Conservation (phyloP, 2,888 invertebrate genomes). For the Thelaira solivaga region DNA sequence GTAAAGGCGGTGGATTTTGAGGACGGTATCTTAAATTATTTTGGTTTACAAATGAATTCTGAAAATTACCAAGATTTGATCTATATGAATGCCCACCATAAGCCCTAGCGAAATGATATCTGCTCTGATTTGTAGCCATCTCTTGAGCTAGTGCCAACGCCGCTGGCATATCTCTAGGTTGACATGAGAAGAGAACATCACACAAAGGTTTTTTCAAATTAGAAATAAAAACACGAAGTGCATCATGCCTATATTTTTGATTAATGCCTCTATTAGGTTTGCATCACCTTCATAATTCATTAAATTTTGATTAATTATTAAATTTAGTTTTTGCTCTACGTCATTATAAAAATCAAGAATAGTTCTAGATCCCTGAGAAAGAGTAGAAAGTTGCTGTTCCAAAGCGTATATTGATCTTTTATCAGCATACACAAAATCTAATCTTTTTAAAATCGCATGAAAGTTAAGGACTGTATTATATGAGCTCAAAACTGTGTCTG, state of each 20-base stretch:
- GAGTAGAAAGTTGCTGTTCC: too few relatives aligned
- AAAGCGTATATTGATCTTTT: too few relatives aligned
- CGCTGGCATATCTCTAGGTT: too few relatives aligned
- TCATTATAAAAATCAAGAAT: neutral
- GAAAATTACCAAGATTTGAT: neutral
- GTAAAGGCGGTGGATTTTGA: neutral
- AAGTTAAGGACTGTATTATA: too few relatives aligned
- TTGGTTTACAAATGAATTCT: neutral
- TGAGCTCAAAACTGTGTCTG: constrained; percentile 32
- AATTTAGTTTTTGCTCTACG: neutral
- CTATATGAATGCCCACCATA: neutral
- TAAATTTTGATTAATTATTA: neutral
- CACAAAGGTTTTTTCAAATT: neutral
- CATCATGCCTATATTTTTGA: neutral
- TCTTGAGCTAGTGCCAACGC: neutral
- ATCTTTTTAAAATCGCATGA: constrained; percentile 2
- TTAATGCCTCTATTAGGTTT: neutral
- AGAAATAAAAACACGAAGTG: neutral
- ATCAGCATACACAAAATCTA: constrained; percentile 25
- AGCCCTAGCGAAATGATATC: neutral
- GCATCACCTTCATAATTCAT: neutral
- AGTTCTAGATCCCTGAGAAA: too few relatives aligned
- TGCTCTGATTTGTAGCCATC: neutral
- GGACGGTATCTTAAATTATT: neutral
- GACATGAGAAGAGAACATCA: neutral